Base-by-base conservation (phyloP, 2,797 vertebrate species). In the Leontopithecus rosalia region DNA sequence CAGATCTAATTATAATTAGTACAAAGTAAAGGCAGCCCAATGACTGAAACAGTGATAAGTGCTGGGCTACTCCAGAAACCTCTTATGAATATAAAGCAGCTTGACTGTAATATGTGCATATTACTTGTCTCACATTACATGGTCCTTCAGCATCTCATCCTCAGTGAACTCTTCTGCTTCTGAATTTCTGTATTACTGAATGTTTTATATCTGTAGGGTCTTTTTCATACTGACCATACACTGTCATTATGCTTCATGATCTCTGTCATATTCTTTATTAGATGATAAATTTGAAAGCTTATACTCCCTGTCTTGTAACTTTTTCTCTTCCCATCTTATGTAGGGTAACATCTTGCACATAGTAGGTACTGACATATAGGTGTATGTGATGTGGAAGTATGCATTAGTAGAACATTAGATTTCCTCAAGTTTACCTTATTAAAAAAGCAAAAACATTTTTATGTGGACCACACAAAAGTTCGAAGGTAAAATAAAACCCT, bases 251-350 rank as follows among this genome's bases (percentile, higher is more conserved):
- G 67, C 93, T 91, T 88, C 36, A 72, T 46, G 13, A 48, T 2
- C 28, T 93, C 61, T 91, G 5, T 77, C 24, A 80, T 57, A 43
- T 67, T 19, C n/a, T 95, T 96, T 90, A 88, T 43, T 80, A 82
- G 41, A 24, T 76, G 22, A 52, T 46, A 91, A 57, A 86, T 30
- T 88, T 79, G 9, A 90, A 85, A 95, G 28, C 19, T 73, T 88
- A 64, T 39, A 28, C 7, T 61, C 7, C 87, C 13, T 36, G 15
- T 6, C 43, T 80, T 95, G 70, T 82, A 58, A 79, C 24, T 50
- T 79, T 76, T 91, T 72, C 52, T 88, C 13, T 86, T 24, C 12
- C 7, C 1, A 9, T 92, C 13, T 48, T 92, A 3, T 39, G 24
- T 36, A 61, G 20, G 72, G 55, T 8, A 90, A 41, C 17, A 50